Base-by-base conservation (phyloP, 2,888 invertebrate genomes). In the Drosophila melanosoma region DNA sequence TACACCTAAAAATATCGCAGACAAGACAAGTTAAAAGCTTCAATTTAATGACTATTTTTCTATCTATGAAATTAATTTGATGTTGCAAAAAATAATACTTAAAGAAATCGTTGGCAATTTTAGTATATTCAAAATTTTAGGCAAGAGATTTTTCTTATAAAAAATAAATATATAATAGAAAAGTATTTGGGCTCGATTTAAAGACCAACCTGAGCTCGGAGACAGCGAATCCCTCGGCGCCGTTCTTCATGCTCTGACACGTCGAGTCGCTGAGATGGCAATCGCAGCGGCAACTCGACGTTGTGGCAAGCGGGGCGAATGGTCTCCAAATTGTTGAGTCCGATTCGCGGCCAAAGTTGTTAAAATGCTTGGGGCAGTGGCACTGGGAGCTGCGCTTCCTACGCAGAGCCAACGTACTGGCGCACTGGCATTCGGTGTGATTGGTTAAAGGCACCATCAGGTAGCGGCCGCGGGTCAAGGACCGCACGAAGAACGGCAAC, bases 141-240 rank as follows among this genome's bases (percentile, higher is more conserved):
- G 35, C 12, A 35, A 35, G 35, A 12, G 35, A 35, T 12, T 35
- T 5, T 35, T 5, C 1, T 35, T 1, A 12, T 12, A 12, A 35
- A 12, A 35, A 5, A 12, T 35, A 35, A 35, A 12, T 12, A 12
- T 4, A 35, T 2, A 12, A 35, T 12, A 35, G 35, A 12, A 35
- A 12, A 35, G 35, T 6, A 36, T 36, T 15, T 36, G 7, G 15
- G 15, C 0, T 0, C 36, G 36, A 36, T 17, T 38, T 8, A 38
- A 23, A 8, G 23, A 23, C 45, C 8, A 23, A 96, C 96, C 94
- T 93, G 93, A 95, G 94, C 91, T 96, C 96, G 33, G 94, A 93
- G 69, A 95, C 93, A 42, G 95, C 94, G 87, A 96, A 95, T 81
- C 95, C 95, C 79, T 95, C 95, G 82, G 94, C 94, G 67, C 96